Percentiles rank a stretch among this genome's conserved stretches.
Evolutionary conservation across 2,797 vertebrate genomes (phyloP).

Genomic region (Sarcophilus harrisii): DNA sequence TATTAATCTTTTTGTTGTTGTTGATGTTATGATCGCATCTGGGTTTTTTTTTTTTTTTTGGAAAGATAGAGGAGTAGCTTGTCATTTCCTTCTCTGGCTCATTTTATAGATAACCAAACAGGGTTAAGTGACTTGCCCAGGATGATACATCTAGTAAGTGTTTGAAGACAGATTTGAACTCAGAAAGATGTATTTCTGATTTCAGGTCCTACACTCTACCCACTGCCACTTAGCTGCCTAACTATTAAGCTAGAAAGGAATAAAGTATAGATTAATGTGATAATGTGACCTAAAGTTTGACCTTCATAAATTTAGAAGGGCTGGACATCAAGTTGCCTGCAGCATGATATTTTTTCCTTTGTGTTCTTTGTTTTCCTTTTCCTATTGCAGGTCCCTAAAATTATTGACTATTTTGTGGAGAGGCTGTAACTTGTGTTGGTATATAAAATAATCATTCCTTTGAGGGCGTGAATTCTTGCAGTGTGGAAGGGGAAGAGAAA

Average conservation of each 20-base stretch:
- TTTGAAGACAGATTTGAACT: neutral
- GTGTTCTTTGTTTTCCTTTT: neutral
- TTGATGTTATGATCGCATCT: neutral
- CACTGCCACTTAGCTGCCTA: neutral
- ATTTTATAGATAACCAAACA: neutral
- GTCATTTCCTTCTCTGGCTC: neutral
- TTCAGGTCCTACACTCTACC: too few species aligned
- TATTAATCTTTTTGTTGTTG: neutral
- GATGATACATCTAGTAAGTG: neutral
- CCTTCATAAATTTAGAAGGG: neutral
- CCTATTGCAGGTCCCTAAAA: neutral
- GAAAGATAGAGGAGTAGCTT: neutral
- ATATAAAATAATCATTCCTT: neutral
- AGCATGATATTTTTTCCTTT: neutral
- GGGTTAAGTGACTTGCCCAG: neutral
- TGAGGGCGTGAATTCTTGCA: neutral
- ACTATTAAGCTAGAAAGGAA: neutral
- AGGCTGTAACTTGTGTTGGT: neutral
- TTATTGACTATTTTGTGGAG: neutral
- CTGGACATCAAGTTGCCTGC: neutral
- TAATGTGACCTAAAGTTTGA: neutral
- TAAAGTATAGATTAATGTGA: neutral
- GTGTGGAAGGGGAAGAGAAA: neutral
- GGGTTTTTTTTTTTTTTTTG: neutral
- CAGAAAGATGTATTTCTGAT: neutral